These are phyloP conservation scores for Axis porcinus DNA, from an alignment of 2,113 vertebrate species.

Conservation along the genomic window DNA sequence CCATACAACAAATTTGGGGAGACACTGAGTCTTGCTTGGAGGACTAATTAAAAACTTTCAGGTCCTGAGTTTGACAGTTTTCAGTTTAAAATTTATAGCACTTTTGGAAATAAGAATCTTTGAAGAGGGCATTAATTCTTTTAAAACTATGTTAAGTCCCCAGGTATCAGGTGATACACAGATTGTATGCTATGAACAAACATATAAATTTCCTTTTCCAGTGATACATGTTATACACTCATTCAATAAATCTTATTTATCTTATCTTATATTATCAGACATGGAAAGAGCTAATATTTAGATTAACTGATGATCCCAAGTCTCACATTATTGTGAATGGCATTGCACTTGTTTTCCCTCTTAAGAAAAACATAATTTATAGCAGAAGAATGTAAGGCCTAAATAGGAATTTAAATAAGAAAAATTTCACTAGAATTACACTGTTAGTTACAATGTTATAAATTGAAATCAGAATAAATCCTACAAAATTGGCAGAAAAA, in stretches of 20 bases:
- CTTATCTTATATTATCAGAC: background rate
- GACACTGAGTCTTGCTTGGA: conserved; percentile 38
- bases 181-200: background rate
- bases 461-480: background rate
- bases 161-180: background rate
- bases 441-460: background rate
- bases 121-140: background rate
- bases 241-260: background rate
- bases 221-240: background rate
- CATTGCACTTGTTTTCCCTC: background rate
- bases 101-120: conserved; percentile 28
- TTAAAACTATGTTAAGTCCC: background rate
- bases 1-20: conserved; percentile 30
- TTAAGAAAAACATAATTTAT: background rate
- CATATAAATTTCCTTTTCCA: background rate
- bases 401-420: background rate
- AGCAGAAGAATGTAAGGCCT: no score
- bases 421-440: background rate
- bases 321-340: background rate
- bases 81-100: background rate
- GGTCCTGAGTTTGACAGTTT: background rate
- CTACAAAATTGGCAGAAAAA: background rate
- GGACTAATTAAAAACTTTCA: conserved; percentile 45
- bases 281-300: background rate
- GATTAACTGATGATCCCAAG: background rate